Evolutionary conservation across 2,113 vertebrate species (phyloP).

Genomic region (Apistogramma diplotaenia): DNA sequence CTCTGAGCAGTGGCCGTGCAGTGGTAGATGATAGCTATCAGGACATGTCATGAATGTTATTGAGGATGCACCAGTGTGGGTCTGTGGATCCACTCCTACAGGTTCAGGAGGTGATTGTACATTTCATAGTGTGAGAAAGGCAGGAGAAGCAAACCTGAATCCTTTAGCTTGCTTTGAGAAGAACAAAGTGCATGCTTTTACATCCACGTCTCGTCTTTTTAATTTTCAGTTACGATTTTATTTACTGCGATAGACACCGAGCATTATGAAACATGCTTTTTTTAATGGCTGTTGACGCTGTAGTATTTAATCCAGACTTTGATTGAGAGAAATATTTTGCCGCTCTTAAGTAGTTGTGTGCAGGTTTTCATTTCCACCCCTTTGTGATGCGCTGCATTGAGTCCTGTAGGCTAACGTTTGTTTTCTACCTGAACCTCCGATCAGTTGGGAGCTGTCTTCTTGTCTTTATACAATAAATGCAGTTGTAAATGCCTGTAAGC

Average conservation of each 20-base stretch:
- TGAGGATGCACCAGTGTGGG: constrained; percentile 56
- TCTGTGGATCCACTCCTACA: constrained; percentile 29
- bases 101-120: constrained; percentile 40
- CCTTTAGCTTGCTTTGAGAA: constrained; percentile 40
- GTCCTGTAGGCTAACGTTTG: constrained; percentile 73
- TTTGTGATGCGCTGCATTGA: constrained; percentile 69
- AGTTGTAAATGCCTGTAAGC: constrained; percentile 60
- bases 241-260: constrained; percentile 47
- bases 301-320: constrained; percentile 66
- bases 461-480: constrained; percentile 74
- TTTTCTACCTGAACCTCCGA: constrained; percentile 79
- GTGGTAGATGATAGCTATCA: constrained; percentile 60
- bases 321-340: constrained; percentile 58
- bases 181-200: constrained; percentile 69
- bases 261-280: constrained; percentile 39
- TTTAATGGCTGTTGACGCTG: constrained; percentile 56
- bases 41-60: constrained; percentile 59
- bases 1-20: constrained; percentile 47
- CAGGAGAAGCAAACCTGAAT: constrained; percentile 23
- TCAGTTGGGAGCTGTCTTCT: constrained; percentile 43
- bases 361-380: constrained; percentile 50
- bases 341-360: constrained; percentile 59
- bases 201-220: constrained; percentile 31
- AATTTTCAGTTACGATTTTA: constrained; percentile 52
- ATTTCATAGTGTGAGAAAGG: constrained; percentile 36